Evolutionary conservation across 2,888 invertebrate genomes (phyloP).

Genomic region (Drosophila prolongata): DNA sequence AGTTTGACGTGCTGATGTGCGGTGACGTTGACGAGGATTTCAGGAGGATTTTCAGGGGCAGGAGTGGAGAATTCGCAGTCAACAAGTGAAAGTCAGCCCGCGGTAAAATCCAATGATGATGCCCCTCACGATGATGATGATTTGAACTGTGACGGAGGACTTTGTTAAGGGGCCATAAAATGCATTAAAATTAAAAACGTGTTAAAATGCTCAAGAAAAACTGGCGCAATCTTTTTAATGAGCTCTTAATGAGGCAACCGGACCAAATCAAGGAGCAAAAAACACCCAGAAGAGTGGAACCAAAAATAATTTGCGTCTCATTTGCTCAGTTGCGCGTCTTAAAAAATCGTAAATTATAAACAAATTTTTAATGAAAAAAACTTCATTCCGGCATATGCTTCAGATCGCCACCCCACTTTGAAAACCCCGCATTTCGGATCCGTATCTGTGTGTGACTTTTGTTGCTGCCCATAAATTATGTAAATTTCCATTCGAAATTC

Average conservation of each 20-base stretch:
- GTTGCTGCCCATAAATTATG: constrained; percentile 76
- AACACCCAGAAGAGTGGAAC: constrained; percentile 7
- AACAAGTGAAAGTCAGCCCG: constrained; percentile 71
- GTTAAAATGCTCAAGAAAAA: constrained; percentile 71
- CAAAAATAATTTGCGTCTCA: constrained; percentile 59
- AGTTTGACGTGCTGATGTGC: constrained; percentile 71
- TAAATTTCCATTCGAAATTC: constrained; percentile 66
- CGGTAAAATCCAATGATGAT: constrained; percentile 33
- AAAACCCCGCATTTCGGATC: constrained; percentile 7
- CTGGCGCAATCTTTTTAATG: constrained; percentile 64
- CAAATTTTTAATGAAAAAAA: constrained; percentile 69
- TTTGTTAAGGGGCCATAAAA: constrained; percentile 75
- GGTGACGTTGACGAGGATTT: constrained; percentile 56
- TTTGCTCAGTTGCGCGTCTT: constrained; percentile 40
- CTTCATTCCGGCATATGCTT: constrained; percentile 22
- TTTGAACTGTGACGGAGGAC: constrained; percentile 36
- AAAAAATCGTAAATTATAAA: constrained; percentile 70
- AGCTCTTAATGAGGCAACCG: constrained; percentile 64
- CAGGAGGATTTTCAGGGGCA: constrained; percentile 7
- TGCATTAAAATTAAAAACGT: constrained; percentile 82
- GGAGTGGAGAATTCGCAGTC: constrained; percentile 44
- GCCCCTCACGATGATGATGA: constrained; percentile 6
- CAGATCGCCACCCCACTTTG: constrained; percentile 13
- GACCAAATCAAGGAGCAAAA: constrained; percentile 40
- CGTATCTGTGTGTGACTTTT: constrained; percentile 74